Conservation (phyloP, 1,140 invertebrate genomes). For the Cydia amplana region DNA sequence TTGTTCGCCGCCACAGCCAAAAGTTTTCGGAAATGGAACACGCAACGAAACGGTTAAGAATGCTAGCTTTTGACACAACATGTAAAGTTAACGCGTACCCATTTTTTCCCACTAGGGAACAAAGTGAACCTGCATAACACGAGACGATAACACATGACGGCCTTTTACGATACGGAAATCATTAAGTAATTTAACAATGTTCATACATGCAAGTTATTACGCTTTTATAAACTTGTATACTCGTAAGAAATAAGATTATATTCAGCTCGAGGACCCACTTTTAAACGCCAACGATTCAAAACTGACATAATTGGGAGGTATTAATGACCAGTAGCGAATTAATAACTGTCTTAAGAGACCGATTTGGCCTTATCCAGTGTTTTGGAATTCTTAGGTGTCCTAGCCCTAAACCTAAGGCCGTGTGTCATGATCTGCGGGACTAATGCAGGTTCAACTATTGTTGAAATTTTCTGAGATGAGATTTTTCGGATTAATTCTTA, state of each 20-base stretch:
- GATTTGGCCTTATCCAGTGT: neutral
- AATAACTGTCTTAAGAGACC: no score
- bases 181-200: neutral
- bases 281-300: no score
- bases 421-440: slow-evolving; percentile 47
- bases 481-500: no score
- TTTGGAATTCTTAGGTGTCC: slow-evolving; percentile 28
- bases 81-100: neutral
- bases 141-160: slow-evolving; percentile 33
- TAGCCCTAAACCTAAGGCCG: slow-evolving; percentile 39
- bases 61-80: neutral
- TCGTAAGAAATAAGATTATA: no score
- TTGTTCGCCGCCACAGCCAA: no score
- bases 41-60: no score
- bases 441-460: slow-evolving; percentile 4
- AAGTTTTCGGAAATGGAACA: no score
- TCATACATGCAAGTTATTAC: slow-evolving; percentile 27
- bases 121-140: slow-evolving; percentile 64
- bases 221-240: no score
- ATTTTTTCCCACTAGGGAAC: neutral
- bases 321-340: no score
- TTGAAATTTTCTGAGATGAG: no score
- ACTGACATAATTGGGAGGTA: no score
- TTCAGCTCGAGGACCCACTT: no score
- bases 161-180: neutral